Evolutionary conservation across 2,888 invertebrate species (phyloP), one percentile per base, ranked within the genome.

Genomic region (Bursaphelenchus okinawaensis): DNA sequence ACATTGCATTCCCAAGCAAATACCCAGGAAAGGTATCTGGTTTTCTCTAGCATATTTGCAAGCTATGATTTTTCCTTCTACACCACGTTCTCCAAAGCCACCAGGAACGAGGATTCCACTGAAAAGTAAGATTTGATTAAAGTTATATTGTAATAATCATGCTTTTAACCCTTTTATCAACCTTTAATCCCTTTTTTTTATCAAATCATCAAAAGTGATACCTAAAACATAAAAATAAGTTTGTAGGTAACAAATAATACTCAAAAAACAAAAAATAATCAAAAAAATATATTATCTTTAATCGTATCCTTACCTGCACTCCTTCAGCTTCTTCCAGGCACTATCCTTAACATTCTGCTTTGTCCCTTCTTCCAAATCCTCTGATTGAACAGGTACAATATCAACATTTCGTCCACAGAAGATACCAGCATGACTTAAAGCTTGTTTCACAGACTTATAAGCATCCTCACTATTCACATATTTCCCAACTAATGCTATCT

Each of bases 1-100:
- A 23, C 92, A 91, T 87, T 99, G 98, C 69, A 98, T 87, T 6
- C 98, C 98, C n/a, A 99, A 87, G 82, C 98, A 99, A 74, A 98
- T 92, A 40, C 96, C 98, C 20, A 98, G 86, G 84, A 90, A 91
- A 0, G 98, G 98, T 82, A 90, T 91, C 56, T 89, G 88, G 58
- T 90, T 92, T 78, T 88, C 89, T 50, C 98, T 87, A 68, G 95
- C 94, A 92, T 93, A 96, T 77, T 90, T 88, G 74, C 91, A 91
- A 0, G 96, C 95, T 68, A 89, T 88, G 57, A 98, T 91, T 86
- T 93, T 98, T 0, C 98, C 98, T 83, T 94, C 93, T 81, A 93
- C 89, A 6, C 98, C 98, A 63, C 96, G 88, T 73, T 89, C 89
- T 0, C 98, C 98, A 84, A 99, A 98, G 12, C 98, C 98, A 65